Conservation (phyloP, 2,797 vertebrate genomes). For the Pogonophryne albipinna region DNA sequence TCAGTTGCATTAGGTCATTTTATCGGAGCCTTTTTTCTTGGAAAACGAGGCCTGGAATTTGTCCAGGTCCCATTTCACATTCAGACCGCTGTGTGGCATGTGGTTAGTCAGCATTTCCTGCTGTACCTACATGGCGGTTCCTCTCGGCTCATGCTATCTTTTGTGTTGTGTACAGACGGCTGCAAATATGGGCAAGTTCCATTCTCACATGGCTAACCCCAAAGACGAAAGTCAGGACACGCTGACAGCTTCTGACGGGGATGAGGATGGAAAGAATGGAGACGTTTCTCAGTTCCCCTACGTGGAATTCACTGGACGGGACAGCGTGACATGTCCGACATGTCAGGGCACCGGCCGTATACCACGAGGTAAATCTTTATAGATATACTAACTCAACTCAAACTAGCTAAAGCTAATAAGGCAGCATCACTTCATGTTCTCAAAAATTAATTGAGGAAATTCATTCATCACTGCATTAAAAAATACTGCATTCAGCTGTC, state of each 20-base stretch:
- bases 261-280: slow-evolving; percentile 84
- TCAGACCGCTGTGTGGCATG: slow-evolving; percentile 29
- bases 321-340: slow-evolving; percentile 97
- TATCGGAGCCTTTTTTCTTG: slow-evolving; percentile 21
- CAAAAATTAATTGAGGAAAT: background rate
- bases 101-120: slow-evolving; percentile 36
- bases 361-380: slow-evolving; percentile 87
- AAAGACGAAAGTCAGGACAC: slow-evolving; percentile 86
- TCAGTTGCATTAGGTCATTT: background rate
- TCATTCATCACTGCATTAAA: background rate
- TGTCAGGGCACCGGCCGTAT: slow-evolving; percentile 98
- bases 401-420: background rate
- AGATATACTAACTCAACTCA: background rate
- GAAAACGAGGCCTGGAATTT: slow-evolving; percentile 29
- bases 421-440: background rate
- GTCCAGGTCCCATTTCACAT: slow-evolving; percentile 45
- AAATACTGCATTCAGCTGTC: background rate
- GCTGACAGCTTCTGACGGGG: slow-evolving; percentile 74
- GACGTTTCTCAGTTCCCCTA: slow-evolving; percentile 96
- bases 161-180: slow-evolving; percentile 50
- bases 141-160: slow-evolving; percentile 11
- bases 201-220: slow-evolving; percentile 89
- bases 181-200: slow-evolving; percentile 92
- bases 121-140: slow-evolving; percentile 11
- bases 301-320: slow-evolving; percentile 88